phyloP scores from a whole-genome alignment of 2,113 vertebrate species.

The Boleophthalmus pectinirostris region DNA sequence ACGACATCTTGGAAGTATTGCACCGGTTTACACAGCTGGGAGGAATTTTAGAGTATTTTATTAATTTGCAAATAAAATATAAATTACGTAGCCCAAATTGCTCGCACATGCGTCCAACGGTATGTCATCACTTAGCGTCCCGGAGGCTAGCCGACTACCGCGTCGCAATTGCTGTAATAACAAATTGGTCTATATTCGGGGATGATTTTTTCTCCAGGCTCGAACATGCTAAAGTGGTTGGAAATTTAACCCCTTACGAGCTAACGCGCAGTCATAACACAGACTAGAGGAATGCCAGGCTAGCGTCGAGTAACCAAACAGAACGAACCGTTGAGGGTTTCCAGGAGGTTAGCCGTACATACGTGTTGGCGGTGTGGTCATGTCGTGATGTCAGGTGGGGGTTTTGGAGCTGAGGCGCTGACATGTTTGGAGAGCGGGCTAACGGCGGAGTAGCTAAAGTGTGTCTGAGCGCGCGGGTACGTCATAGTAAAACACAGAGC shows the following conservation, averaged over 20 bases:
- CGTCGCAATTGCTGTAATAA: conserved; percentile 70
- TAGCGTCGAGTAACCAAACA: conserved; percentile 59
- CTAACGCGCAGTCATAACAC: conserved; percentile 70
- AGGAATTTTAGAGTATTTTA: neutral
- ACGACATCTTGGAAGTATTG: conserved; percentile 3
- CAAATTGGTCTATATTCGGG: conserved; percentile 70
- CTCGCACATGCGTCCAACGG: conserved; percentile 8
- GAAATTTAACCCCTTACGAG: conserved; percentile 68
- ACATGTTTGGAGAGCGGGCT: neutral
- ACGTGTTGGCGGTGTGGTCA: conserved; percentile 35
- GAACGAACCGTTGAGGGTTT: conserved; percentile 50
- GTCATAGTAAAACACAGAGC: neutral
- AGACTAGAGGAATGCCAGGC: conserved; percentile 69
- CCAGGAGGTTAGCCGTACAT: conserved; percentile 31
- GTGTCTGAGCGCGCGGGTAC: neutral
- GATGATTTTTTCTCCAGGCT: conserved; percentile 52
- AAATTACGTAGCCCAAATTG: conserved; percentile 5
- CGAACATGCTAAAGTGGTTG: conserved; percentile 65
- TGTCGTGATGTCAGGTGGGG: conserved; percentile 24
- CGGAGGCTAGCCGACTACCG: conserved; percentile 48
- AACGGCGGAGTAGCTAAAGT: neutral
- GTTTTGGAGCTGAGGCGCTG: neutral
- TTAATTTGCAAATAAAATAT: conserved; percentile 14
- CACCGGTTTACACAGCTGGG: conserved; percentile 51
- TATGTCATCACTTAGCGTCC: conserved; percentile 23